phyloP scores from a whole-genome alignment of 2,797 vertebrate genomes.

The Neosilurus mollespiculum region DNA sequence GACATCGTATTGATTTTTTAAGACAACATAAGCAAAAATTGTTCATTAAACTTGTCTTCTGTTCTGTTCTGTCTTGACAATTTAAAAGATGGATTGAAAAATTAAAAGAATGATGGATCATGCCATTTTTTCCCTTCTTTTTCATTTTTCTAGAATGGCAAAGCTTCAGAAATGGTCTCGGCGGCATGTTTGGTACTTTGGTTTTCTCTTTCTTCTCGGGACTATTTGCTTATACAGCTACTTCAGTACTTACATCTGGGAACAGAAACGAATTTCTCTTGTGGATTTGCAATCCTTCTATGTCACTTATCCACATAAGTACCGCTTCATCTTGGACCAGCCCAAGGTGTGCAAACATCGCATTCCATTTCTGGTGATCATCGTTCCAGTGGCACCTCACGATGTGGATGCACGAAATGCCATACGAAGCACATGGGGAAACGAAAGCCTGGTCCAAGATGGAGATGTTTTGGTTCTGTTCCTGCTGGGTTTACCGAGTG shows the following conservation, averaged over 20 bases:
- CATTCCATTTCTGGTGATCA: conserved; percentile 71
- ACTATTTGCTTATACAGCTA: not conserved
- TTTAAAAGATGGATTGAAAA: not conserved
- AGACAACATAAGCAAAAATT: not conserved
- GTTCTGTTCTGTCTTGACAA: not conserved
- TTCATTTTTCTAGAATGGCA: not conserved
- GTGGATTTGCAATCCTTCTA: conserved; percentile 43
- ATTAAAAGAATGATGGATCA: not conserved
- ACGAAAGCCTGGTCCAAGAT: conserved; percentile 60
- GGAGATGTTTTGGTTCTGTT: conserved; percentile 72
- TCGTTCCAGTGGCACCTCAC: conserved; percentile 60
- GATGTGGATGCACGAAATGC: conserved; percentile 44
- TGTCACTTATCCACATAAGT: conserved; percentile 63
- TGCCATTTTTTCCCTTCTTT: not conserved
- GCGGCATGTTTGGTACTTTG: not conserved
- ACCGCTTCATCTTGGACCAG: conserved; percentile 70
- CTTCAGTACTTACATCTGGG: not conserved
- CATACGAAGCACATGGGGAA: conserved; percentile 79
- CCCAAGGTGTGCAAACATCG: conserved; percentile 58
- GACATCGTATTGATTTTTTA: not conserved
- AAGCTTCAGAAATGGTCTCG: not conserved
- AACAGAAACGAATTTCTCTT: too few relatives aligned
- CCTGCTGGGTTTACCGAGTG: conserved; percentile 64
- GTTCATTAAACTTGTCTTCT: not conserved
- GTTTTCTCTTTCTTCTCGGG: not conserved